Evolutionary conservation across 2,888 invertebrate species (phyloP), one percentile per base, ranked within the genome.

Genomic region (Gnatocerus cornutus): DNA sequence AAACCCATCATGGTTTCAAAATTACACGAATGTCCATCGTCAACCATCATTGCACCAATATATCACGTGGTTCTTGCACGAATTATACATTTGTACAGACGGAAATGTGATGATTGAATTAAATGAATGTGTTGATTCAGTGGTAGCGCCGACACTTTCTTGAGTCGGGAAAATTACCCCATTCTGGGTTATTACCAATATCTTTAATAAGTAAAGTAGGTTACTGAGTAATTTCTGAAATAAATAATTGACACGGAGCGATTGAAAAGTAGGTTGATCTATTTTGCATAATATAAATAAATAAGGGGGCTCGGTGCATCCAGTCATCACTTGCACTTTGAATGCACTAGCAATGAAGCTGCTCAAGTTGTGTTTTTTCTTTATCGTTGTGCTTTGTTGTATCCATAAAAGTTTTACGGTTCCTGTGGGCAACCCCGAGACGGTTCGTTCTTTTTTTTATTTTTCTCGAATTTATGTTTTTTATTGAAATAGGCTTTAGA

Each of bases 401-500:
- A 3, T 59, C n/a, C 29, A 50, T n/a, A 29, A 3, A 3, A 6
- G 37, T 8, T 14, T 6, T 7, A 48, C 63, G 6, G 29, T 58
- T 13, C 74, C 73, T 45, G 71, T 73, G 4, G 68, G 71, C 61
- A 73, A 72, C 55, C 69, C 73, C 7, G 73, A 73, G 55, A 69
- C 74, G 62, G 74, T 74, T 52, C 50, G 29, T 39, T 21, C 8
- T 37, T 41, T 46, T 16, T 14, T 46, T 13, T 14, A 27, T n/a
- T 29, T 27, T 33, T n/a, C 3, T 9, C n/a, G 33, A 1, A 33
- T 33, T 33, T 33, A 33, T 33, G 33, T 39, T 55, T 29, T 45
- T 46, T 39, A 21, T 21, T 21, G 21, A 3, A 4, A 21, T 88
- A 94, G 89, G 90, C 91, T 37, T 85, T 92, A 55, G 90, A 92